Conservation (phyloP, 1,140 invertebrate genomes). For the Mylabris phalerata region DNA sequence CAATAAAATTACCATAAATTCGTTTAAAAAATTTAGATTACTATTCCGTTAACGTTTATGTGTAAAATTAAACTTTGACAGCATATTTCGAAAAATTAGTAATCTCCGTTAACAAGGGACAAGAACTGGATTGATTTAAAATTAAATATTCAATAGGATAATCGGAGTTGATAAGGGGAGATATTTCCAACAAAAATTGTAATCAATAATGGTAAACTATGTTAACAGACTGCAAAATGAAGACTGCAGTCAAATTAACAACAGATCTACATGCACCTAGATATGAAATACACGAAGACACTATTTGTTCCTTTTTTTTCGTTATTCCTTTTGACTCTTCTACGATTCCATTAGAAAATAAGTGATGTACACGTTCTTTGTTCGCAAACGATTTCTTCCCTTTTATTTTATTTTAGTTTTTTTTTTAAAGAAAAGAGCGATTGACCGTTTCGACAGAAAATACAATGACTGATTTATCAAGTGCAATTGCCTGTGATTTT, state of each 20-base stretch:
- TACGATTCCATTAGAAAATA: conserved; percentile 9
- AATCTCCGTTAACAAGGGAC: conserved; percentile 7
- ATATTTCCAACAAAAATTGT: too few relatives aligned
- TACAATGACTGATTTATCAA: conserved; percentile 19
- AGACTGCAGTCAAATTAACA: too few relatives aligned
- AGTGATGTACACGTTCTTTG: conserved; percentile 13
- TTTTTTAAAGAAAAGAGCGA: conserved; percentile 10
- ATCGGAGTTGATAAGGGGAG: neutral
- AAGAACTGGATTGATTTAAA: conserved; percentile 3
- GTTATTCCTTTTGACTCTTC: neutral
- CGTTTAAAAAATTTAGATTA: conserved; percentile 6
- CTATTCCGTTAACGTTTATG: conserved; percentile 13
- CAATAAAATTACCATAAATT: conserved; percentile 17
- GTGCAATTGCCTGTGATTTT: conserved; percentile 19
- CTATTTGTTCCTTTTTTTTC: neutral
- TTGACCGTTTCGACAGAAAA: conserved; percentile 19
- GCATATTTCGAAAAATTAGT: conserved; percentile 13
- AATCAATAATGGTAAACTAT: too few relatives aligned
- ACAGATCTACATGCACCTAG: too few relatives aligned
- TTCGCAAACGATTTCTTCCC: conserved; percentile 2
- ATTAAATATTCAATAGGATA: conserved; percentile 9
- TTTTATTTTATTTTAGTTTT: too few relatives aligned
- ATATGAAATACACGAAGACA: neutral
- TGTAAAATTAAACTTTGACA: conserved; percentile 15
- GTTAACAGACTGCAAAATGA: too few relatives aligned